Base-by-base conservation (phyloP, 2,797 vertebrate species). In the Zenarchopterus dispar region DNA sequence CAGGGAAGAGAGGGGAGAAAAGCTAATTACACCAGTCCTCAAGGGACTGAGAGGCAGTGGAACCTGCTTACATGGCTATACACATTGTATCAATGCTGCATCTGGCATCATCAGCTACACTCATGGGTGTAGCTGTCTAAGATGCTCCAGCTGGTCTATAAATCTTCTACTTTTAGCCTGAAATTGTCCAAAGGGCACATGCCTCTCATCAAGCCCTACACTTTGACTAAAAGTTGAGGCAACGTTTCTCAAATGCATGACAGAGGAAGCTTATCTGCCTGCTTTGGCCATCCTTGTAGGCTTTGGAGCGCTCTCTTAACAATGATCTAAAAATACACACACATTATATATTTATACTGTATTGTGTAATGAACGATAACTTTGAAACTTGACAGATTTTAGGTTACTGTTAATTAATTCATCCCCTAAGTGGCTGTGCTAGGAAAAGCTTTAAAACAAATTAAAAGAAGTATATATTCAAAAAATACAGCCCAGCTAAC, bases 61-160 rank as follows among this genome's bases (percentile, higher is more conserved):
- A 89, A 89, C 83, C 84, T 90, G 86, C 88, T 88, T 82, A 88
- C 80, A 74, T 80, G 50, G 84, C 85, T 76, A 62, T 78, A 81
- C 67, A 59, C 74, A 67, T 84, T 60, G 65, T 73, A 87, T 86
- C 86, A 84, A 64, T 43, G 22, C 70, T 75, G 75, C 77, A 82
- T 89, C 84, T 84, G 78, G 78, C 77, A 70, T 56, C 56, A 42
- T 81, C 77, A 81, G 75, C 74, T 54, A 57, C 56, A 80, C 77
- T 67, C 87, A 61, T 49, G 75, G 76, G 80, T 78, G 76, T 48
- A 75, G 79, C 82, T 84, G 69, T 87, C 82, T 60, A 62, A 64
- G 68, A 75, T 60, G 50, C 53, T 69, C 36, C 2, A 22, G 62
- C 65, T 67, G 57, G 62, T 80, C 55, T 58, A 80, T 81, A 76